Percentiles rank a stretch among this genome's conserved stretches.
Evolutionary conservation across 2,888 invertebrate genomes (phyloP).

Genomic region (Eristalis pertinax): DNA sequence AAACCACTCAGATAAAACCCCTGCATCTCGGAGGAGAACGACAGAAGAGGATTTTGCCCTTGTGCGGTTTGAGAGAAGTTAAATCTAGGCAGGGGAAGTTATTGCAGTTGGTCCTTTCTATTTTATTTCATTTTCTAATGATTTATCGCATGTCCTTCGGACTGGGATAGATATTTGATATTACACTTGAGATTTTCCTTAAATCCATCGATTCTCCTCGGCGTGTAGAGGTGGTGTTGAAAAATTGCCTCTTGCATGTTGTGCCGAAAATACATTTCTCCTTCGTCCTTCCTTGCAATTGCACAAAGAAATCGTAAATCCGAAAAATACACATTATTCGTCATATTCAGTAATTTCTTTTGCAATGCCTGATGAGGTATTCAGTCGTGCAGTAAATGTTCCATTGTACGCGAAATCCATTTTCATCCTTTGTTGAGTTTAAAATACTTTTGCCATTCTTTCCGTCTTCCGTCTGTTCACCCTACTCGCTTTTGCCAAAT

Average conservation of each 20-base stretch:
- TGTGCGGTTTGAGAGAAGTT: slow-evolving; percentile 1
- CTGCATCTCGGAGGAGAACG: background rate
- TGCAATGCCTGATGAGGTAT: slow-evolving; percentile 14
- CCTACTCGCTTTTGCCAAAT: background rate
- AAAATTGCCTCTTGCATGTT: background rate
- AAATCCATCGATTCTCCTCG: background rate
- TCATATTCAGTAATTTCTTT: background rate
- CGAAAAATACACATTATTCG: background rate
- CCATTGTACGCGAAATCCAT: slow-evolving; percentile 19
- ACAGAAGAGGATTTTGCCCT: slow-evolving; percentile 10
- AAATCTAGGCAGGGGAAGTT: background rate
- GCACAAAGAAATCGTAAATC: background rate
- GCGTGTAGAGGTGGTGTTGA: background rate
- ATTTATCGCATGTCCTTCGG: slow-evolving; percentile 2
- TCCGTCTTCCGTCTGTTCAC: background rate
- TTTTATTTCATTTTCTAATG: background rate
- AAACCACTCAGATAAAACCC: slow-evolving; percentile 33
- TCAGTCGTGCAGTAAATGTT: slow-evolving; percentile 44
- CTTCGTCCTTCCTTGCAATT: background rate
- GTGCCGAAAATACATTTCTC: background rate
- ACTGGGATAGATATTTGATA: background rate
- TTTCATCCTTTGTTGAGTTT: slow-evolving; percentile 17
- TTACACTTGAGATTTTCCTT: background rate
- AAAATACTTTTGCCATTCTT: slow-evolving; percentile 25
- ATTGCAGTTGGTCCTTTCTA: background rate